These are phyloP conservation scores for Erannis defoliaria DNA, from an alignment of 2,888 invertebrate genomes.

Conservation along the genomic window DNA sequence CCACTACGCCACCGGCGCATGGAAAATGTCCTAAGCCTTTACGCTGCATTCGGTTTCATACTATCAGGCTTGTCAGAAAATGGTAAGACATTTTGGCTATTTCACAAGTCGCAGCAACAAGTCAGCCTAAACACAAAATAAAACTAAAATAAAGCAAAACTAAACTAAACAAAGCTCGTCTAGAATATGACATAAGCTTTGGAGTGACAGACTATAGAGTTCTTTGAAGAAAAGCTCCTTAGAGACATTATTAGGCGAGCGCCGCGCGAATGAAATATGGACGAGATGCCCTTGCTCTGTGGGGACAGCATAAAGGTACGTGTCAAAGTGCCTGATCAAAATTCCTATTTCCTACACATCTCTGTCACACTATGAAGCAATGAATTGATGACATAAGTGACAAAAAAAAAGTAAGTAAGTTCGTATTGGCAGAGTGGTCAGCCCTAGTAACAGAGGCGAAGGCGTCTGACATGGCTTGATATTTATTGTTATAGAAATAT, in stretches of 20 bases:
- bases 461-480: no score
- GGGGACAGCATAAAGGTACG: background rate
- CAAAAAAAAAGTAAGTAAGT: no score
- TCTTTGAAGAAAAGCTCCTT: constrained; percentile 6
- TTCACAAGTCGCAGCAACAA: background rate
- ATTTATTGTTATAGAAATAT: no score
- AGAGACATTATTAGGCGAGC: constrained; percentile 14
- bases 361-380: no score
- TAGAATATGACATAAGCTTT: background rate
- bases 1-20: no score
- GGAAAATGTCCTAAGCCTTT: no score
- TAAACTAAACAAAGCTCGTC: background rate
- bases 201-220: background rate
- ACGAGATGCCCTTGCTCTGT: constrained; percentile 1
- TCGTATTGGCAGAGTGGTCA: no score
- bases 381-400: no score
- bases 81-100: no score
- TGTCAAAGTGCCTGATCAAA: background rate
- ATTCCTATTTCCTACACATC: background rate
- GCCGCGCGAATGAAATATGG: constrained; percentile 15
- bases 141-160: background rate
- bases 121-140: background rate
- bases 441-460: no score
- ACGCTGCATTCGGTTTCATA: no score
- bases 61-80: no score